phyloP scores from a whole-genome alignment of 1,140 invertebrate species.

The Drosophila carrolli region DNA sequence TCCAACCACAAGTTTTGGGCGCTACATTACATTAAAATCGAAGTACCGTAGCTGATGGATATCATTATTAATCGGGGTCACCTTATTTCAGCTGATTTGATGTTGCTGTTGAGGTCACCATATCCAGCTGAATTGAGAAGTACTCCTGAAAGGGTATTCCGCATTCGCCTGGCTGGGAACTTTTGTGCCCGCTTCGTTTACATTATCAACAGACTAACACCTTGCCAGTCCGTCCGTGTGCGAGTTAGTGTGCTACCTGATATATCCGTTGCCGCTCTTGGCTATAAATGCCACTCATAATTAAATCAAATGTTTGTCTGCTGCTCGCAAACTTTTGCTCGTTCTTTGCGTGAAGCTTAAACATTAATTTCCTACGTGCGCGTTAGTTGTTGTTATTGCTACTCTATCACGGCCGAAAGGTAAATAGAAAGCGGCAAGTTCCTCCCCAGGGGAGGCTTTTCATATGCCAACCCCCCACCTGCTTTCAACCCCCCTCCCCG shows the following conservation, averaged over 20 bases:
- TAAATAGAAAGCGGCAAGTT: constrained; percentile 69
- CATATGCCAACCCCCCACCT: constrained; percentile 46
- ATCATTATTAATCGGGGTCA: not conserved
- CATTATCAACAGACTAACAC: constrained; percentile 85
- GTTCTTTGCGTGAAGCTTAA: constrained; percentile 73
- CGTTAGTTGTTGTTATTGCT: constrained; percentile 34
- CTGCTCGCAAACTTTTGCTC: constrained; percentile 52
- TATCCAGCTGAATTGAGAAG: too few relatives aligned
- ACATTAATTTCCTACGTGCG: constrained; percentile 73
- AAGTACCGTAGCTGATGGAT: too few relatives aligned
- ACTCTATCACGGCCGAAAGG: constrained; percentile 70
- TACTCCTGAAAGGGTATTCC: constrained; percentile 33
- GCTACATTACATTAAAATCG: too few relatives aligned
- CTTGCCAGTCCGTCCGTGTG: constrained; percentile 49
- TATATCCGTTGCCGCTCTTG: constrained; percentile 60
- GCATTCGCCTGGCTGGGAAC: constrained; percentile 6
- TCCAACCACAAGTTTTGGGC: too few relatives aligned
- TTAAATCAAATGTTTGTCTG: constrained; percentile 84
- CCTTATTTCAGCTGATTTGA: not conserved
- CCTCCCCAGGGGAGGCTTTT: constrained; percentile 42
- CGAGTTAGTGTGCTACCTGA: constrained; percentile 48
- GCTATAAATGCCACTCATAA: constrained; percentile 84
- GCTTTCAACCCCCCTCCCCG: not conserved
- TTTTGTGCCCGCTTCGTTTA: constrained; percentile 50
- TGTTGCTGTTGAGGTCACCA: not conserved